Evolutionary conservation across 2,113 vertebrate species (phyloP).

Genomic region (Axis porcinus): DNA sequence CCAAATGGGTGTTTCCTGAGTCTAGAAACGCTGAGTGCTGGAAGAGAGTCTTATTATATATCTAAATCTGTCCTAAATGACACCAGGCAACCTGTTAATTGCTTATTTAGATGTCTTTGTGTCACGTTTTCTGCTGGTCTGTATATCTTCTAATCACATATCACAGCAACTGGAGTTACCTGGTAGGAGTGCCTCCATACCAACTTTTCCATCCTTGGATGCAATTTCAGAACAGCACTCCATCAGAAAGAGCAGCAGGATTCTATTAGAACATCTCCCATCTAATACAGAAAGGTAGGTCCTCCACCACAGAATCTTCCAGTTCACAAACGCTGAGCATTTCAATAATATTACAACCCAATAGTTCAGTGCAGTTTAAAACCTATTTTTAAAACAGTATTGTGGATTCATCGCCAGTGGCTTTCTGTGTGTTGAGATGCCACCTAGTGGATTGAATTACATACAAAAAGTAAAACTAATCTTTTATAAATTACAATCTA

Average conservation of each 20-base stretch:
- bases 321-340: constrained; percentile 28
- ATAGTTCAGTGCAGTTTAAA: constrained; percentile 49
- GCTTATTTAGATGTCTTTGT: background rate
- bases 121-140: background rate
- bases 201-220: background rate
- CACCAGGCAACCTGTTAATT: background rate
- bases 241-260: background rate
- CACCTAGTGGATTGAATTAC: constrained; percentile 59
- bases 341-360: constrained; percentile 23
- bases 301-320: constrained; percentile 2
- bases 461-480: background rate
- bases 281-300: background rate
- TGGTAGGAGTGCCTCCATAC: background rate
- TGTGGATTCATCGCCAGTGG: background rate
- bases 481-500: background rate
- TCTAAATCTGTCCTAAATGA: background rate
- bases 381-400: constrained; percentile 27
- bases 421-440: constrained; percentile 61
- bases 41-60: background rate
- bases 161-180: background rate
- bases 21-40: background rate
- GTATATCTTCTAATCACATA: background rate
- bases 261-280: constrained; percentile 6
- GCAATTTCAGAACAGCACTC: constrained; percentile 19
- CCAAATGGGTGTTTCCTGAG: background rate